Conservation (phyloP, 2,113 vertebrate genomes). For the Pseudopodoces humilis region DNA sequence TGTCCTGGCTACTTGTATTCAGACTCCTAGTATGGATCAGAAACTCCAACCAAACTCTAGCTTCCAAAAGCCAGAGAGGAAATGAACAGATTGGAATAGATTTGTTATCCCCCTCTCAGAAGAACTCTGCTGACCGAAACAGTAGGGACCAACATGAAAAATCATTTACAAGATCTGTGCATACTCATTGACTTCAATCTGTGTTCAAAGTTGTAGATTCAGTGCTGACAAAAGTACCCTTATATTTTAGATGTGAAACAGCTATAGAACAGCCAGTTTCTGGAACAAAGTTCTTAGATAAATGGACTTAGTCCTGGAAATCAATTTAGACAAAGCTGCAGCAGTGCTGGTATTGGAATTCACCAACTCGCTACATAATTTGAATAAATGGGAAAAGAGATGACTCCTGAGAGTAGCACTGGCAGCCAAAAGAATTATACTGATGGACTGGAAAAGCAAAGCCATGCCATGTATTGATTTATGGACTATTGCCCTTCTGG, state of each 20-base stretch:
- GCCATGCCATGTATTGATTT: constrained; percentile 69
- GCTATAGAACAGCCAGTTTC: constrained; percentile 38
- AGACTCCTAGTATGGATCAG: background rate
- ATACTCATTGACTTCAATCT: background rate
- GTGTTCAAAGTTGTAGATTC: background rate
- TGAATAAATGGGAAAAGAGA: constrained; percentile 72
- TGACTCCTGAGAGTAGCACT: constrained; percentile 63
- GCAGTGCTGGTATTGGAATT: constrained; percentile 63
- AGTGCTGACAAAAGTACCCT: background rate
- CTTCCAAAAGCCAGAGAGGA: background rate
- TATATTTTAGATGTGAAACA: constrained; percentile 10
- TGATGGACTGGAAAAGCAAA: constrained; percentile 73
- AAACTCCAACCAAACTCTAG: background rate
- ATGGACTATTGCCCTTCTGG: constrained; percentile 73
- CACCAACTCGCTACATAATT: constrained; percentile 67
- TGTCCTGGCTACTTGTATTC: background rate
- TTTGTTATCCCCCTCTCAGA: background rate
- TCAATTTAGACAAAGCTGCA: constrained; percentile 73
- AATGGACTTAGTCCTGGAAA: constrained; percentile 69
- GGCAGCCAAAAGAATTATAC: constrained; percentile 72
- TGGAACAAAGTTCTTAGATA: constrained; percentile 62
- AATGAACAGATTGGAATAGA: background rate
- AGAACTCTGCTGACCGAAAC: background rate
- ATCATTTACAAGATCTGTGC: background rate
- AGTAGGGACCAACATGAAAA: background rate